These are phyloP conservation scores for Scaptomyza graminum DNA, from an alignment of 1,140 invertebrate species.

Conservation along the genomic window DNA sequence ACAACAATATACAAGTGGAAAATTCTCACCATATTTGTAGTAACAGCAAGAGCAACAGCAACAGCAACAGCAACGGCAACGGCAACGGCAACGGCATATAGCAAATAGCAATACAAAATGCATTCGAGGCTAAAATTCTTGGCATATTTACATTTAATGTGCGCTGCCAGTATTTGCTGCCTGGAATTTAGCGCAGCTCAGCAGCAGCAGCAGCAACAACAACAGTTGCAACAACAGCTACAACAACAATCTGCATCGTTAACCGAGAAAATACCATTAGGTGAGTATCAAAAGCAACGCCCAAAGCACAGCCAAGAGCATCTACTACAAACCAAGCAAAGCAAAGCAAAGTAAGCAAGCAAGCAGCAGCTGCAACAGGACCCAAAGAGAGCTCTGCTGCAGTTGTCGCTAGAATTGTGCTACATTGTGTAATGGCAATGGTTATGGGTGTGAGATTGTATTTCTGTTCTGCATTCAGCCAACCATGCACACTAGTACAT, in stretches of 20 bases:
- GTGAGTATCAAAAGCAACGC: conserved; percentile 68
- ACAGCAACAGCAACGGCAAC: not conserved
- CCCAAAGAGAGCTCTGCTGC: conserved; percentile 39
- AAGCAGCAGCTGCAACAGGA: conserved; percentile 4
- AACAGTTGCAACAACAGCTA: conserved; percentile 36
- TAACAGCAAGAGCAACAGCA: conserved; percentile 6
- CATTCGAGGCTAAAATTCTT: conserved; percentile 76
- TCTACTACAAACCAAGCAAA: conserved; percentile 3
- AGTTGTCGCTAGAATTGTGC: conserved; percentile 61
- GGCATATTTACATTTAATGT: conserved; percentile 82
- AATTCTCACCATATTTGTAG: conserved; percentile 42
- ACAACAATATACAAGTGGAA: conserved; percentile 31
- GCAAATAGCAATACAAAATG: conserved; percentile 63
- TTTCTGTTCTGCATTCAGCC: conserved; percentile 28
- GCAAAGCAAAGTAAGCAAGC: not conserved
- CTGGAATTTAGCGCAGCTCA: conserved; percentile 70
- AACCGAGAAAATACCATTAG: conserved; percentile 84
- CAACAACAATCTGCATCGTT: conserved; percentile 68
- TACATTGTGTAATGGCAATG: conserved; percentile 55
- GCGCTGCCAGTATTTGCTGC: conserved; percentile 70
- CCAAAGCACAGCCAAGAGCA: conserved; percentile 24
- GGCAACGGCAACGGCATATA: conserved; percentile 2
- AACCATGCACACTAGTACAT: conserved; percentile 15
- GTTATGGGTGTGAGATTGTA: conserved; percentile 38
- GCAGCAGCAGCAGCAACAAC: conserved; percentile 41